Conservation (phyloP, 1,140 invertebrate genomes). For the Heliconius melpomene region DNA sequence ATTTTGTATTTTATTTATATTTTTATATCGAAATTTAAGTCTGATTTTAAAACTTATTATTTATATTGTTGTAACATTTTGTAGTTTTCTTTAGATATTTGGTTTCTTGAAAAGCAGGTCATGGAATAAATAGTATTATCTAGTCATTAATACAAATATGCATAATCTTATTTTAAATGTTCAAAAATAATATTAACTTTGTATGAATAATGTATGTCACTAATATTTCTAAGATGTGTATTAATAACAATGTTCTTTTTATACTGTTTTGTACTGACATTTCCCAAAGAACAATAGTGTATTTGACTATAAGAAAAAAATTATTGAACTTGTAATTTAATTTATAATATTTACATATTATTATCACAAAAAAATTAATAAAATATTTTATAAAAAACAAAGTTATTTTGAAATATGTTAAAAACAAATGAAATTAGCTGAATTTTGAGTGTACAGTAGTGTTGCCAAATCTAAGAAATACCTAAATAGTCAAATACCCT, state of each 20-base stretch:
- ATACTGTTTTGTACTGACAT: constrained; percentile 25
- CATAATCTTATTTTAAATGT: not conserved
- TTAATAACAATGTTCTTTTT: constrained; percentile 7
- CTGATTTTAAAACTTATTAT: constrained; percentile 13
- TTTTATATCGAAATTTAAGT: constrained; percentile 13
- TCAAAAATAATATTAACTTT: not conserved
- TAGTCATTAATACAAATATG: constrained; percentile 1
- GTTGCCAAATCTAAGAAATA: not conserved
- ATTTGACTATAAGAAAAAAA: constrained; percentile 26
- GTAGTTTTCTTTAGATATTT: no score
- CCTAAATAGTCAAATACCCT: constrained; percentile 1
- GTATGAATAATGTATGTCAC: not conserved
- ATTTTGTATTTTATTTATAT: constrained; percentile 2
- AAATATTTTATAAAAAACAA: no score
- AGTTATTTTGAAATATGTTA: no score
- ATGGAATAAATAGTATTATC: not conserved
- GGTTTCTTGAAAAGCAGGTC: not conserved
- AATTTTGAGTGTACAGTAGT: not conserved
- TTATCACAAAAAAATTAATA: no score
- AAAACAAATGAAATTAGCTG: not conserved
- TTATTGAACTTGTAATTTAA: not conserved
- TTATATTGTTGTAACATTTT: not conserved
- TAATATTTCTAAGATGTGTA: not conserved
- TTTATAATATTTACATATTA: no score
- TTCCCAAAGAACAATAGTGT: constrained; percentile 13